These are phyloP conservation scores for Pogonocichla stellata DNA, from an alignment of 2,113 vertebrate species.

Conservation along the genomic window DNA sequence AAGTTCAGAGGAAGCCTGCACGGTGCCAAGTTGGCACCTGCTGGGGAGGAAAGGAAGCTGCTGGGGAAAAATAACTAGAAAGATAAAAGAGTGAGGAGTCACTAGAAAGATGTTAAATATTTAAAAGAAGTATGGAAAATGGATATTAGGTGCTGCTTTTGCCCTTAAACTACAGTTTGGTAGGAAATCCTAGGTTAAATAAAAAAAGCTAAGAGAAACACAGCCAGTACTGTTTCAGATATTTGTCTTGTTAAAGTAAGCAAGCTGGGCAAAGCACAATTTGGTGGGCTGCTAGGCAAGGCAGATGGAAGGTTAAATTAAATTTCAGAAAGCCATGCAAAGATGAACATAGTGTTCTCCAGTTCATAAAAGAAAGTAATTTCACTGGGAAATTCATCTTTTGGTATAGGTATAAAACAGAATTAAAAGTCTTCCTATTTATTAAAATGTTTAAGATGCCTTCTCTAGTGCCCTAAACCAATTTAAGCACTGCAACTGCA, in stretches of 20 bases:
- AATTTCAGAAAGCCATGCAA: not conserved
- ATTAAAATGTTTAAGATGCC: not conserved
- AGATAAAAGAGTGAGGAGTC: not conserved
- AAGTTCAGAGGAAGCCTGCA: slow-evolving; percentile 52
- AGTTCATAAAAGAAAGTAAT: not conserved
- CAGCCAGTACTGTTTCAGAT: not conserved
- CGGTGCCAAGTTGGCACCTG: slow-evolving; percentile 57
- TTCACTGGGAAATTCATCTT: not conserved
- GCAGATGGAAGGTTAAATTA: not conserved
- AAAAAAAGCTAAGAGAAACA: not conserved
- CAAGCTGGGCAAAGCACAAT: not conserved
- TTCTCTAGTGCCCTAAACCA: not conserved
- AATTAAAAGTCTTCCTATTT: not conserved
- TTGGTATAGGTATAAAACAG: not conserved
- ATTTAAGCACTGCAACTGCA: not conserved
- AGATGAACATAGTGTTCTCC: not conserved
- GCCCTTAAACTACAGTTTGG: not conserved
- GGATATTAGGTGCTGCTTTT: not conserved
- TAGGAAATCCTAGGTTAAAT: not conserved
- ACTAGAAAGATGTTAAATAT: not conserved
- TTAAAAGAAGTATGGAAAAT: not conserved
- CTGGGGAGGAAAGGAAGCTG: slow-evolving; percentile 50
- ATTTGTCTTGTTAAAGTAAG: not conserved
- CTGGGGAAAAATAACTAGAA: not conserved
- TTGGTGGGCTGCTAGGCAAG: not conserved